Evolutionary conservation across 2,888 invertebrate species (phyloP).

Genomic region (Flexamia atlantica): DNA sequence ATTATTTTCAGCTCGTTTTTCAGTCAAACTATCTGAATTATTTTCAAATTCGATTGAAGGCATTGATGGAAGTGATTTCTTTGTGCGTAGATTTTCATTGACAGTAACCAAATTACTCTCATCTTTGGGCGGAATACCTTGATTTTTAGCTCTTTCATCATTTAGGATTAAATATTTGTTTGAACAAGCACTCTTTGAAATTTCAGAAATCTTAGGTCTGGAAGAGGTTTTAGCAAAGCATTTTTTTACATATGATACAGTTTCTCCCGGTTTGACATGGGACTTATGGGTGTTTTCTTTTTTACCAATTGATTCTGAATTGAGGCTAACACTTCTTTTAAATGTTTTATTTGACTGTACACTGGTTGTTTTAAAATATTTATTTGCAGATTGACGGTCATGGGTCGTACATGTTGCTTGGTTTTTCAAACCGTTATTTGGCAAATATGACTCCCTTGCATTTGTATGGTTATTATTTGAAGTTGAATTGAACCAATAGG

Average conservation of each 20-base stretch:
- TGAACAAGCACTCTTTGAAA: neutral
- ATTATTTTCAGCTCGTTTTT: neutral
- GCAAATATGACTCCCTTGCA: neutral
- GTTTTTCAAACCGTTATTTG: neutral
- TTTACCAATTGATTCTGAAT: neutral
- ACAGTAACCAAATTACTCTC: neutral
- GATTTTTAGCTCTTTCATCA: neutral
- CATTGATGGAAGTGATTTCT: constrained; percentile 11
- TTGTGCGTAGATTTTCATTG: neutral
- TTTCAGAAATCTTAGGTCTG: neutral
- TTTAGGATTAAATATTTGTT: neutral
- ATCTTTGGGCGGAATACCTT: neutral
- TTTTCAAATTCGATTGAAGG: constrained; percentile 4
- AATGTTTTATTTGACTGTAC: neutral
- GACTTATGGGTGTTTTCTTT: neutral
- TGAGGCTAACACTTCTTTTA: neutral
- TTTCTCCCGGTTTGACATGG: neutral
- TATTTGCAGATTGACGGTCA: neutral
- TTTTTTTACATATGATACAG: neutral
- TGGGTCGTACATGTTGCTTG: neutral
- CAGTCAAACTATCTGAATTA: neutral
- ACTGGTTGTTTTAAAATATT: neutral
- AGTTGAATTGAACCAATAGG: neutral
- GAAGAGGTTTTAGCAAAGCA: neutral
- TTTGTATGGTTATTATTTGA: neutral